A percentile compares a stretch with the other conserved stretches of the same genome.
Conservation (phyloP, 2,888 invertebrate genomes). For the Zeuzera pyrina region DNA sequence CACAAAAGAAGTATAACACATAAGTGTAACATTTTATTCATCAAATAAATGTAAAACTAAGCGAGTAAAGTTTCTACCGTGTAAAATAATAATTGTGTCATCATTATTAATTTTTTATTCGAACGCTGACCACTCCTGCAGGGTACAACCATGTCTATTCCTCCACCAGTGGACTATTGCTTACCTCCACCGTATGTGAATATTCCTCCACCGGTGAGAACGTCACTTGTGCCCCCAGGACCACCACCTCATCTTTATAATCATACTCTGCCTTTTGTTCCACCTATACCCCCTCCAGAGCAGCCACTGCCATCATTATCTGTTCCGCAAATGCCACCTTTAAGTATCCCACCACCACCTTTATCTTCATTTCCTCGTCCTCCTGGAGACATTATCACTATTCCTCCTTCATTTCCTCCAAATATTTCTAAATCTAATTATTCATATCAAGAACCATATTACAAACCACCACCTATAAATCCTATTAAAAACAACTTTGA, state of each 20-base stretch:
- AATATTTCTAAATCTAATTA: no score
- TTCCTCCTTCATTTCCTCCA: no score
- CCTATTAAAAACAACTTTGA: no score
- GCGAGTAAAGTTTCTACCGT: no score
- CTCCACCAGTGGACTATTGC: constrained; percentile 41
- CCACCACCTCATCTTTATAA: constrained; percentile 8
- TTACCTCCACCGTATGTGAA: constrained; percentile 42
- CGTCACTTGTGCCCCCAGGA: constrained; percentile 14
- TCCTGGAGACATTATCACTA: constrained; percentile 17
- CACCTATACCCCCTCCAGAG: constrained; percentile 16
- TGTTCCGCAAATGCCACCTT: constrained; percentile 13
- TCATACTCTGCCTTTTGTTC: constrained; percentile 11
- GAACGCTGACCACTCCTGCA: neutral
- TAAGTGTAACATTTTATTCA: no score
- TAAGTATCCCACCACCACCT: constrained; percentile 24
- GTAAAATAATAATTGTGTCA: no score
- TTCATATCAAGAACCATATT: no score
- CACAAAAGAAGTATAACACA: no score
- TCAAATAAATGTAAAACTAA: no score
- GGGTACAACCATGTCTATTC: constrained; percentile 47
- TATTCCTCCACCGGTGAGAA: constrained; percentile 28
- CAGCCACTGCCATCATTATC: constrained; percentile 5
- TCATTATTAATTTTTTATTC: no score
- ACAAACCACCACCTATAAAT: no score
- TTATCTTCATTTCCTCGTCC: constrained; percentile 14